Conservation (phyloP, 2,797 vertebrate genomes). For the Artibeus jamaicensis region DNA sequence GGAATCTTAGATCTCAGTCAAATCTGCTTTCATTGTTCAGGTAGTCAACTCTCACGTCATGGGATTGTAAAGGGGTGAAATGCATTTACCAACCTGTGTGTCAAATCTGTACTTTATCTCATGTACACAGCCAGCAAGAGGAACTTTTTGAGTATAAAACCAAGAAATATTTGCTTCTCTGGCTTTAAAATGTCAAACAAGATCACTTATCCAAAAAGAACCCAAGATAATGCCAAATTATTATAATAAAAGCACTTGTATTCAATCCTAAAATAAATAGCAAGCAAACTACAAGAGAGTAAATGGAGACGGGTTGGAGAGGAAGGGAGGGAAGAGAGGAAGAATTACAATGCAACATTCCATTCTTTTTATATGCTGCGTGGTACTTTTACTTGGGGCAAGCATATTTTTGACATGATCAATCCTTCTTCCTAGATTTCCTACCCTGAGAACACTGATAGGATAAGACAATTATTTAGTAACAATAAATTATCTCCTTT, state of each 20-base stretch:
- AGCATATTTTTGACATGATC: conserved; percentile 66
- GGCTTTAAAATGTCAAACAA: conserved; percentile 62
- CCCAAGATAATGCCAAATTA: conserved; percentile 13
- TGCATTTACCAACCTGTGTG: neutral
- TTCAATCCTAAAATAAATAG: conserved; percentile 69
- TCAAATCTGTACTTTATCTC: neutral
- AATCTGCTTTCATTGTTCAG: neutral
- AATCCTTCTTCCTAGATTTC: conserved; percentile 73
- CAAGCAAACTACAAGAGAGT: conserved; percentile 64
- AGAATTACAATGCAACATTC: neutral
- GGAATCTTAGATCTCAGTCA: neutral
- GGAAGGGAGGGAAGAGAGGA: neutral
- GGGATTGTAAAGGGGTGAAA: neutral
- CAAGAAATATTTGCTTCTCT: conserved; percentile 58
- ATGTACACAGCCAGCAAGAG: conserved; percentile 27
- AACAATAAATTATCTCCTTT: conserved; percentile 71
- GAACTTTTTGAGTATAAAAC: conserved; percentile 59
- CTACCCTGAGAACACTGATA: conserved; percentile 56
- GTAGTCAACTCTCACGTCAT: neutral
- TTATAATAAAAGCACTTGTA: conserved; percentile 68
- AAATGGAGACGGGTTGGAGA: neutral
- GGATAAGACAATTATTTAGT: conserved; percentile 74
- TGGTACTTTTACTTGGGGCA: conserved; percentile 69
- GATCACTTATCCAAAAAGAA: neutral
- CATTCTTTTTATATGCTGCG: neutral